Conservation (phyloP, 2,113 vertebrate genomes). For the Etheostoma cragini region DNA sequence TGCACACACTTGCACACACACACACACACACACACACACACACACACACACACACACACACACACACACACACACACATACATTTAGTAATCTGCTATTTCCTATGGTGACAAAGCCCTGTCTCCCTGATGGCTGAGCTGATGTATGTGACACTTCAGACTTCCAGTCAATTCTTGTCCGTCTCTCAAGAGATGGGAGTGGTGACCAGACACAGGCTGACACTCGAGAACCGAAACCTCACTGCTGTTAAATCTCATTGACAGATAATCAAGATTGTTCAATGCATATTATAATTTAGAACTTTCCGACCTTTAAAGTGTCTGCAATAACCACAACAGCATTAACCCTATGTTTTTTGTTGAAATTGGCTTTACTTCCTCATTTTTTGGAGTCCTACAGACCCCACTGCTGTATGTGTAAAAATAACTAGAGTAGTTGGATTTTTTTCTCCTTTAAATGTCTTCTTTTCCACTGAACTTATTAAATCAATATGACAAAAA, state of each 20-base stretch:
- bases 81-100: conserved; percentile 61
- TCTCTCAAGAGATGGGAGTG: conserved; percentile 43
- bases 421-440: neutral
- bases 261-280: neutral
- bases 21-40: conserved; percentile 29
- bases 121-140: conserved; percentile 47
- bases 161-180: conserved; percentile 50
- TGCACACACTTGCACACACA: neutral
- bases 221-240: neutral
- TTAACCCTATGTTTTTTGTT: neutral
- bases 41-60: conserved; percentile 18
- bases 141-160: conserved; percentile 66
- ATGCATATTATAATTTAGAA: neutral
- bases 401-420: neutral
- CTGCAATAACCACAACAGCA: neutral
- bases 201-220: conserved; percentile 8
- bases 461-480: neutral
- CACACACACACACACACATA: conserved; percentile 23
- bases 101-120: conserved; percentile 48
- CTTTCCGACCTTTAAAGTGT: neutral
- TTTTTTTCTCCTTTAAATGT: neutral
- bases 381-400: neutral
- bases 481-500: neutral
- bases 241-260: conserved; percentile 14
- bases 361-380: neutral